A percentile compares a stretch with the other conserved stretches of the same genome.
phyloP scores from a whole-genome alignment of 2,888 invertebrate species.

The Dicyrtoma fusca region DNA sequence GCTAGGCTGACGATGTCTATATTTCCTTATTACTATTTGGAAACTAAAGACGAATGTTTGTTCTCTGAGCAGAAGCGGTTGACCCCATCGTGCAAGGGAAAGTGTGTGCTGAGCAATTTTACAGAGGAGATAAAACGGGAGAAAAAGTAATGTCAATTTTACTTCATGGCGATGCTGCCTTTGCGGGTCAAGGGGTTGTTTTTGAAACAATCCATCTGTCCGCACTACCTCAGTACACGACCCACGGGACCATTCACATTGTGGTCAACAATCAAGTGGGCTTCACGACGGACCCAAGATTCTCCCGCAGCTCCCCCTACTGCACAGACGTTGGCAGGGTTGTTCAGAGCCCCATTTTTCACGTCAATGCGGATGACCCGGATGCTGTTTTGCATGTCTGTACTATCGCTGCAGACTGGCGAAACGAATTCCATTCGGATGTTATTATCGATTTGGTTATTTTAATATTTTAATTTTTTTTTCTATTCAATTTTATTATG shows the following conservation, averaged over 20 bases:
- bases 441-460: conserved; percentile 81
- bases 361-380: conserved; percentile 90
- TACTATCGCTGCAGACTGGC: conserved; percentile 89
- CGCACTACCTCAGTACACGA: conserved; percentile 90
- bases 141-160: conserved; percentile 93
- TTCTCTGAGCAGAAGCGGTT: conserved; percentile 87
- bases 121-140: conserved; percentile 87
- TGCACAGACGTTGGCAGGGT: conserved; percentile 92
- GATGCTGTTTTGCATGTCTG: conserved; percentile 91
- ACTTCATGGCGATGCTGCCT: conserved; percentile 93
- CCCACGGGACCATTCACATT: conserved; percentile 91
- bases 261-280: conserved; percentile 96
- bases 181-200: conserved; percentile 93
- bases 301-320: conserved; percentile 84
- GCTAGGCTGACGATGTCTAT: too few species aligned
- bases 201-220: conserved; percentile 95
- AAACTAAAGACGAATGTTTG: too few species aligned
- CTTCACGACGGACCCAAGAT: conserved; percentile 89
- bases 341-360: conserved; percentile 91
- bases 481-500: not conserved
- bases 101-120: conserved; percentile 93
- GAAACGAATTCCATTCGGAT: conserved; percentile 91
- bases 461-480: not conserved
- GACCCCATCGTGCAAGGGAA: conserved; percentile 95
- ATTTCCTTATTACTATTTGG: too few species aligned